These are phyloP conservation scores for Sebastes baramenuke DNA, from an alignment of 2,797 vertebrate genomes.

Conservation along the genomic window DNA sequence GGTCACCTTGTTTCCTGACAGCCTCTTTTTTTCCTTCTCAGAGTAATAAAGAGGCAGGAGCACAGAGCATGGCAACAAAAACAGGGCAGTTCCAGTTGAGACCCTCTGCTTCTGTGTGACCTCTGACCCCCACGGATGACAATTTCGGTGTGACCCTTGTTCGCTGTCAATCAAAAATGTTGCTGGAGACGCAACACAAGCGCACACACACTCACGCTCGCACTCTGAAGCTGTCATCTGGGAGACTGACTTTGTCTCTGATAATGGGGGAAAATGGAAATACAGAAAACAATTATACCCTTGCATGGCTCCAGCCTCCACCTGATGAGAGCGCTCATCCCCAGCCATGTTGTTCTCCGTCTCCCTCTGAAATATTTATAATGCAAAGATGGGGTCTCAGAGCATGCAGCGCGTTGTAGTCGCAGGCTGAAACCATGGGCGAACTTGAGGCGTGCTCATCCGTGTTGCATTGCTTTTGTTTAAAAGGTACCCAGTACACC, in stretches of 20 bases:
- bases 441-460: conserved; percentile 56
- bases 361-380: conserved; percentile 81
- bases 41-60: conserved; percentile 56
- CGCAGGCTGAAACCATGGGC: conserved; percentile 50
- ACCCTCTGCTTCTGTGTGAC: conserved; percentile 52
- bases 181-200: conserved; percentile 8
- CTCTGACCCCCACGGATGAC: conserved; percentile 58
- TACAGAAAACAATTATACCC: conserved; percentile 82
- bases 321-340: conserved; percentile 74
- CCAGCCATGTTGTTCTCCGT: conserved; percentile 61
- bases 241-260: conserved; percentile 55
- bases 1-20: conserved; percentile 45
- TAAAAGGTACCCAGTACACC: conserved; percentile 62
- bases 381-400: conserved; percentile 64
- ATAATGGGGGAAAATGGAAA: conserved; percentile 76
- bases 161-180: conserved; percentile 61
- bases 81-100: conserved; percentile 44
- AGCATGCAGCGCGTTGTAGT: conserved; percentile 67
- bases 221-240: conserved; percentile 52
- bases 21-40: conserved; percentile 14
- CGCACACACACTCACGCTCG: neutral
- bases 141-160: conserved; percentile 61
- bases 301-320: conserved; percentile 71
- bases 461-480: conserved; percentile 64
- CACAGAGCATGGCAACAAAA: conserved; percentile 38